Conservation (phyloP, 2,888 invertebrate species). For the Myopa tessellatipennis region DNA sequence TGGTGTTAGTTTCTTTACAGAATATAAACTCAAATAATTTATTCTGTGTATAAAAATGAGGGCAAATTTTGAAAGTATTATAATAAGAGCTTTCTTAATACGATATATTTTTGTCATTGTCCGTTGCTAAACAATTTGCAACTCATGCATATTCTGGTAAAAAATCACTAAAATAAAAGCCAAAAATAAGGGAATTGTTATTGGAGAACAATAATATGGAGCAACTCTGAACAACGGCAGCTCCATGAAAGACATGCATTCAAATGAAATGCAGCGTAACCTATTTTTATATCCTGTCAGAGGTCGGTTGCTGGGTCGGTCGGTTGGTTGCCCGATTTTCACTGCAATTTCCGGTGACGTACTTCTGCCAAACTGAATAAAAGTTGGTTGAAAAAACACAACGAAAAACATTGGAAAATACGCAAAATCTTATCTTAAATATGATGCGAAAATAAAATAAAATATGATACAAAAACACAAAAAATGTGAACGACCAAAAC, state of each 20-base stretch:
- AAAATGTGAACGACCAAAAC: neutral
- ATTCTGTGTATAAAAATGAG: too few relatives aligned
- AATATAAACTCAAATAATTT: too few relatives aligned
- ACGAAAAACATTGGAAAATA: neutral
- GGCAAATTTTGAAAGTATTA: too few relatives aligned
- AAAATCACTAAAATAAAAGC: neutral
- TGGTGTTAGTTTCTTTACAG: too few relatives aligned
- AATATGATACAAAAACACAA: neutral
- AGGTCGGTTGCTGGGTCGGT: neutral
- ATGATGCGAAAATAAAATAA: neutral
- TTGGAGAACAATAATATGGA: neutral
- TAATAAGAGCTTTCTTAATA: too few relatives aligned
- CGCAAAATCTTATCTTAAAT: conserved; percentile 8
- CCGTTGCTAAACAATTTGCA: neutral
- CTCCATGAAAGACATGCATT: neutral
- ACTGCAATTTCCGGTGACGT: conserved; percentile 18
- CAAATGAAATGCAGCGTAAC: conserved; percentile 15
- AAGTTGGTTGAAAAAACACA: neutral
- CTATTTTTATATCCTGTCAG: neutral
- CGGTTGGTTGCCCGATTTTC: neutral
- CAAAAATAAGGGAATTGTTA: neutral
- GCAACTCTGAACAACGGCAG: neutral
- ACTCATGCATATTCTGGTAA: neutral
- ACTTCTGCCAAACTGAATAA: neutral
- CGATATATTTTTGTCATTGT: too few relatives aligned